phyloP scores from a whole-genome alignment of 2,797 vertebrate species.

The Danio jaintianensis region DNA sequence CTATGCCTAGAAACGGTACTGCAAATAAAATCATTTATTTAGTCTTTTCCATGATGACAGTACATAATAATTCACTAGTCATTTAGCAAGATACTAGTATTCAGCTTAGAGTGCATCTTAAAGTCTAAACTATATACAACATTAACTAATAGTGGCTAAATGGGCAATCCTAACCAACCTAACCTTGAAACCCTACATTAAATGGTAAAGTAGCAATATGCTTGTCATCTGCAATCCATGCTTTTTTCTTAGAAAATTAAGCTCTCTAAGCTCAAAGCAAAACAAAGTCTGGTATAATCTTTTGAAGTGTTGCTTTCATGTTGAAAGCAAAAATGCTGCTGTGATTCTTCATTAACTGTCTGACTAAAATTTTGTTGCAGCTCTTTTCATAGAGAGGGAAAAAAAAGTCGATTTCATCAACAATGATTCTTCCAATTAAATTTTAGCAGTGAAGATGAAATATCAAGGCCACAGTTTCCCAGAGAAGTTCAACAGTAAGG shows the following conservation, averaged over 20 bases:
- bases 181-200: not conserved
- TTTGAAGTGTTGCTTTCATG: conserved; percentile 32
- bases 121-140: no score
- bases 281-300: conserved; percentile 13
- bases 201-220: not conserved
- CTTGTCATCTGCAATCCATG: not conserved
- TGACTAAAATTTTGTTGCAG: not conserved
- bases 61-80: no score
- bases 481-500: not conserved
- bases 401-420: not conserved
- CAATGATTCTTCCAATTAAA: not conserved
- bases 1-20: no score
- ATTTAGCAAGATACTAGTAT: no score
- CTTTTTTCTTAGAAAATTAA: not conserved
- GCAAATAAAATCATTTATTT: no score
- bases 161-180: not conserved
- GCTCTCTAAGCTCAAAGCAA: conserved; percentile 4
- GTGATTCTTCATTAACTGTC: conserved; percentile 13
- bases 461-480: not conserved
- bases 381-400: not conserved
- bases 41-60: no score
- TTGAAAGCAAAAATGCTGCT: conserved; percentile 21
- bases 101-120: no score
- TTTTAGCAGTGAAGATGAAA: not conserved
- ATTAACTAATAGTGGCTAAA: no score